Base-by-base conservation (phyloP, 2,797 vertebrate genomes). In the Myiothlypis coronata region DNA sequence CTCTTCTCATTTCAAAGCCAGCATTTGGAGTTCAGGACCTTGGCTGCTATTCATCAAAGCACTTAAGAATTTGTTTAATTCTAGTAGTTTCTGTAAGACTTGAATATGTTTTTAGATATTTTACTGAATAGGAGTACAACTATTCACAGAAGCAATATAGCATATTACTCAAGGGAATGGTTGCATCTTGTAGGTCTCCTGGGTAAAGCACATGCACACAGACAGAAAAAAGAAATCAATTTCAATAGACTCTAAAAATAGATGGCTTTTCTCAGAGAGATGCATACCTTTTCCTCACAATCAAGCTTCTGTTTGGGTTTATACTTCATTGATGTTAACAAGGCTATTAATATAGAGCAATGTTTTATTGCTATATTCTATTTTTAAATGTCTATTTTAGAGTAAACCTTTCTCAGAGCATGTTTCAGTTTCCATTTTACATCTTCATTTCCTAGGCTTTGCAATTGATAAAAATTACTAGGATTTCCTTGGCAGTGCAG, bases 191-290 rank as follows among this genome's bases (percentile, higher is more conserved):
- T 53, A 46, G 43, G 80, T 95, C 94, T 94, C 94, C 53, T 71
- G 96, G 79, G 89, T 87, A 92, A 95, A 94, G 77, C 67, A 95
- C 32, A 67, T 26, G 37, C 61, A 83, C 27, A 71, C 1, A 64
- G 52, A 52, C 14, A 63, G 87, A 61, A 81, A 69, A 92, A 53
- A 81, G 78, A 75, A 83, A 95, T 95, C 94, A 91, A 95, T 96
- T 87, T 94, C 84, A 93, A 91, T 55, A 68, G 89, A 63, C 53
- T 68, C 89, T 95, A 95, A 96, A 95, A 95, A 93, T 95, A 96
- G 93, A 88, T n/a, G n/a, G 69, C 89, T 91, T 92, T 95, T 94
- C 87, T 85, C 71, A 84, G 60, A 61, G 55, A 63, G 50, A 84
- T 30, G 21, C 2, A 3, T 85, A 70, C 84, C 75, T 91, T 75